Conservation (phyloP, 2,113 vertebrate species). For the Hemicordylus capensis region DNA sequence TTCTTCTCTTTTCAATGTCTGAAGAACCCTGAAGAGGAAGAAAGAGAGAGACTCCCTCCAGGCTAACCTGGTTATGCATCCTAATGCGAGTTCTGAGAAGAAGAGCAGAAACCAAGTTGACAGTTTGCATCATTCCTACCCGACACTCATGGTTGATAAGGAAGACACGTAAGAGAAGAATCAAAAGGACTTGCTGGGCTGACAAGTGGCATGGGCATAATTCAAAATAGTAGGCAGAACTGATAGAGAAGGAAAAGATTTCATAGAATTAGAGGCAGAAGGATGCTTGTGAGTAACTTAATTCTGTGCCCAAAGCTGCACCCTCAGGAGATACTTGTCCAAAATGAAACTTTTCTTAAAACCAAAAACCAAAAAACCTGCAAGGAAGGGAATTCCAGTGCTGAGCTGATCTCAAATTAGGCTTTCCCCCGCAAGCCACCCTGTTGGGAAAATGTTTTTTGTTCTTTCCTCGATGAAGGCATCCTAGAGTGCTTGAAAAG, state of each 20-base stretch:
- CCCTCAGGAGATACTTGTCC: background rate
- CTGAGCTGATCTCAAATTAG: background rate
- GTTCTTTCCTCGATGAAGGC: background rate
- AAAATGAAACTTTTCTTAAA: background rate
- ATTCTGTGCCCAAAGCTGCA: background rate
- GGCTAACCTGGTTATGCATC: background rate
- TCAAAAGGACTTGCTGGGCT: background rate
- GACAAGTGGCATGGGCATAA: background rate
- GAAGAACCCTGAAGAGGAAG: background rate
- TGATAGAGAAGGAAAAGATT: background rate
- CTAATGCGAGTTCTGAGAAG: too few relatives aligned
- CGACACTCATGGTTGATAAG: background rate
- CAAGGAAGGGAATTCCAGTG: background rate
- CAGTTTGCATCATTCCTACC: background rate
- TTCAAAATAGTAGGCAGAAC: background rate
- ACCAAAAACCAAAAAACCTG: background rate
- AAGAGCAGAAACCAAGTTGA: background rate
- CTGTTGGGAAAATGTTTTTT: background rate
- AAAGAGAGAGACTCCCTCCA: background rate
- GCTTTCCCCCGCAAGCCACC: background rate
- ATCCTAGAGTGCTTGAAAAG: background rate
- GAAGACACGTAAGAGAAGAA: background rate
- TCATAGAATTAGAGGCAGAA: background rate
- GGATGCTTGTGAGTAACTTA: background rate
- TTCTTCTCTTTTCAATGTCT: background rate